These are phyloP conservation scores for Scaptomyza hsui DNA, from an alignment of 1,140 invertebrate genomes.

Conservation along the genomic window DNA sequence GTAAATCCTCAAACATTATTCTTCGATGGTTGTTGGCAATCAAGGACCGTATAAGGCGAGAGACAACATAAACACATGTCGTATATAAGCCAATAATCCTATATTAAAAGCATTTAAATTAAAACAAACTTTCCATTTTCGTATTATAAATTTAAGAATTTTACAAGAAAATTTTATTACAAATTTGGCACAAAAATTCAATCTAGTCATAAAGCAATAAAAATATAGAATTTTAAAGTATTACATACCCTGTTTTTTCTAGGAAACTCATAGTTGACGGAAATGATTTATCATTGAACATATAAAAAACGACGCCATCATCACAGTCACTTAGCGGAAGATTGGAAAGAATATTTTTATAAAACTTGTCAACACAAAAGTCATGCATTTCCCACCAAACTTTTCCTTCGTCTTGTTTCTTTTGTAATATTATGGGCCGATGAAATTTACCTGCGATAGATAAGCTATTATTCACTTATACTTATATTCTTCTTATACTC, in stretches of 20 bases:
- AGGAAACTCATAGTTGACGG: constrained; percentile 94
- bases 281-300: constrained; percentile 97
- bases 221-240: too few relatives aligned
- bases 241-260: constrained; percentile 93
- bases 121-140: too few relatives aligned
- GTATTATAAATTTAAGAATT: too few relatives aligned
- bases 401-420: constrained; percentile 73
- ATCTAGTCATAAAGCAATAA: too few relatives aligned
- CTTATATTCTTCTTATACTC: too few relatives aligned
- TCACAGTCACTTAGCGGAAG: constrained; percentile 88
- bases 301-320: constrained; percentile 89
- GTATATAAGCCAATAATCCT: constrained; percentile 98
- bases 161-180: too few relatives aligned
- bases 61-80: constrained; percentile 96
- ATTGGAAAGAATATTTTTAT: constrained; percentile 85
- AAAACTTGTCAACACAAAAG: constrained; percentile 85
- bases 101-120: constrained; percentile 53
- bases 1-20: constrained; percentile 98
- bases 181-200: too few relatives aligned
- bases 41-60: constrained; percentile 91
- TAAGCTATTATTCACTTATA: too few relatives aligned
- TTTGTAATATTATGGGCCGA: constrained; percentile 54
- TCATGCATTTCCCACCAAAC: constrained; percentile 94
- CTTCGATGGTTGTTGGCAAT: constrained; percentile 90
- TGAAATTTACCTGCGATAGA: constrained; percentile 35